Percentiles rank a stretch among this genome's conserved stretches.
These are phyloP conservation scores for Erythrocebus patas DNA, from an alignment of 2,113 vertebrate genomes.

Conservation along the genomic window DNA sequence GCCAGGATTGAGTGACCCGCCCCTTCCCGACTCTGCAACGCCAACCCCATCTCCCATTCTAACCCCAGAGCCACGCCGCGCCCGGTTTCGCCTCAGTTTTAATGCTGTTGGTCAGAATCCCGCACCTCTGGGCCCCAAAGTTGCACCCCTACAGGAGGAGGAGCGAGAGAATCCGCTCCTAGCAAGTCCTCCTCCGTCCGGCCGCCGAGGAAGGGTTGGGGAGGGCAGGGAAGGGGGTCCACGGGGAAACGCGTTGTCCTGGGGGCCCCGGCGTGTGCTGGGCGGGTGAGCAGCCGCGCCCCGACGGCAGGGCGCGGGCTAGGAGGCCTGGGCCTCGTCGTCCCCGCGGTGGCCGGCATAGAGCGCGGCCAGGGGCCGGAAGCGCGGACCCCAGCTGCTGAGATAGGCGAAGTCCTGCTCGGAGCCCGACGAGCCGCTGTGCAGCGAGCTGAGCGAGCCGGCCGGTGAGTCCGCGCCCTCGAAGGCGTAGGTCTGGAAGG, in stretches of 20 bases:
- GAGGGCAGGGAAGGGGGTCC: not conserved
- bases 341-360: conserved; percentile 88
- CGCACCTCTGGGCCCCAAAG: not conserved
- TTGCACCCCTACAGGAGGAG: not conserved
- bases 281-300: not conserved
- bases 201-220: not conserved
- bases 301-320: conserved; percentile 75
- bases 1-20: not conserved
- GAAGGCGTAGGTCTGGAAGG: conserved; percentile 98
- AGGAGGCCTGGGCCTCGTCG: conserved; percentile 89
- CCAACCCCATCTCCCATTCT: not conserved
- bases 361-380: conserved; percentile 95
- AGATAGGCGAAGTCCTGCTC: conserved; percentile 99
- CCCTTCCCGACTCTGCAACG: not conserved
- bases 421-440: conserved; percentile 92
- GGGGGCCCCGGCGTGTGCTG: not conserved
- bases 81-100: not conserved
- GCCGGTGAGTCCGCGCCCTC: conserved; percentile 93
- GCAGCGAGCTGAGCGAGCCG: conserved; percentile 96
- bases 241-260: not conserved
- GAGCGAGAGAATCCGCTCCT: not conserved
- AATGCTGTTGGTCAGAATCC: not conserved
- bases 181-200: not conserved
- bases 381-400: conserved; percentile 94
- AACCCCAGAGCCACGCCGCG: not conserved